Base-by-base conservation (phyloP, 2,888 invertebrate genomes). In the Dioctria linearis region DNA sequence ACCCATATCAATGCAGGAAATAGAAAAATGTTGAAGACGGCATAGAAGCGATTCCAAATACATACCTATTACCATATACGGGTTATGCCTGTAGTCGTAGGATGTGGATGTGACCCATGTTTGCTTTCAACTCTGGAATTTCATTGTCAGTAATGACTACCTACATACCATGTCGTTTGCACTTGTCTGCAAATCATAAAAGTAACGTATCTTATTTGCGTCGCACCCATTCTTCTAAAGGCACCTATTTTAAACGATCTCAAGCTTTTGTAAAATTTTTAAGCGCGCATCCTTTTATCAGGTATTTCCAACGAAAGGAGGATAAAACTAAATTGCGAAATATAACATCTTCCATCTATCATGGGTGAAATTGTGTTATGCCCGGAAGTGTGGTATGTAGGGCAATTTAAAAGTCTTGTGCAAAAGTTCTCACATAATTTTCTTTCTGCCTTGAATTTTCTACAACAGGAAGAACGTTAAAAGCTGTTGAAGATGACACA, bases 81-180 rank as follows among this genome's bases (percentile, higher is more conserved):
- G 25, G 25, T 25, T 69, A 51, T 69, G 69, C 51, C 51, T 9
- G 25, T 25, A 37, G 69, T 51, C 37, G 51, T 49, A 51, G 25
- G 69, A 69, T 69, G 51, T 42, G 25, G 69, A 69, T 69, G 51
- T 42, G 73, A 51, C 73, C 57, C 57, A 73, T 73, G 57, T 57
- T 73, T 57, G n/a, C 65, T 40, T 73, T 73, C 57, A 13, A 42
- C 57, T 4, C 6, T 73, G 73, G 73, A 73, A 73, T 73, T 73
- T 73, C 57, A 73, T 73, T 73, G 73, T 73, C 59, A 73, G 73
- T 73, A 57, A 73, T 57, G 57, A 73, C 59, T 73, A 2, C 25
- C 25, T 25, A 25, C 25, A 25, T 25, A 46, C 46, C 46, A 46
- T 46, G 73, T 42, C 42, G 57, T 59, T 57, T 73, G 73, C 54